Base-by-base conservation (phyloP, 1,140 invertebrate species). In the Heliothis subflexa region DNA sequence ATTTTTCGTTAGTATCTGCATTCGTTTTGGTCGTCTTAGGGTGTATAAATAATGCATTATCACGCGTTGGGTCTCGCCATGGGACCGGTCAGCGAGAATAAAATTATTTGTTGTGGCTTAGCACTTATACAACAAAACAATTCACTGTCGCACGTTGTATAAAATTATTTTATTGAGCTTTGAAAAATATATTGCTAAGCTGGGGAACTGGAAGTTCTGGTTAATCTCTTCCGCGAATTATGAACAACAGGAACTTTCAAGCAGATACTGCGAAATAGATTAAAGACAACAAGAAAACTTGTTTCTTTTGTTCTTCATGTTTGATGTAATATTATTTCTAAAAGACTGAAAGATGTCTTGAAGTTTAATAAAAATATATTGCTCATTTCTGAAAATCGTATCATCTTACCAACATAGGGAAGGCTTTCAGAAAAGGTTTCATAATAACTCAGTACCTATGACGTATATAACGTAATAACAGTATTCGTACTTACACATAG, bases 41-140 rank as follows among this genome's bases (percentile, higher is more conserved):
- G 83, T 82, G 83, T 89, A 93, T 93, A 93, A 93, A 93, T 93
- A 93, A 93, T 93, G 90, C 91, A 93, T 93, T 90, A 93, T 93
- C 91, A 93, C 92, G 92, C 90, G 83, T 91, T 83, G 87, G 84
- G 84, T 75, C 73, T 59, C 47, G 73, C 81, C 76, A 80, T 78
- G 82, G 72, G 78, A 75, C 75, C 78, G 90, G 86, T 87, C 85
- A 88, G 73, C 79, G 80, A 79, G 85, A 84, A 87, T 90, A 87
- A 88, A 88, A 86, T 89, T 90, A 89, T 89, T 89, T 70, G 70
- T 25, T 33, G 81, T 62, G 28, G 64, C 68, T 82, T 82, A 82
- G 79, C 85, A 86, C 86, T 82, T 86, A 83, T 83, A 85, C 86
- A 85, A 85, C 80, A 80, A 83, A 83, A 86, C 79, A 59, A 79